Percentiles rank a stretch among this genome's conserved stretches.
These are phyloP conservation scores for Helogale parvula DNA, from an alignment of 2,113 vertebrate species.

Conservation along the genomic window DNA sequence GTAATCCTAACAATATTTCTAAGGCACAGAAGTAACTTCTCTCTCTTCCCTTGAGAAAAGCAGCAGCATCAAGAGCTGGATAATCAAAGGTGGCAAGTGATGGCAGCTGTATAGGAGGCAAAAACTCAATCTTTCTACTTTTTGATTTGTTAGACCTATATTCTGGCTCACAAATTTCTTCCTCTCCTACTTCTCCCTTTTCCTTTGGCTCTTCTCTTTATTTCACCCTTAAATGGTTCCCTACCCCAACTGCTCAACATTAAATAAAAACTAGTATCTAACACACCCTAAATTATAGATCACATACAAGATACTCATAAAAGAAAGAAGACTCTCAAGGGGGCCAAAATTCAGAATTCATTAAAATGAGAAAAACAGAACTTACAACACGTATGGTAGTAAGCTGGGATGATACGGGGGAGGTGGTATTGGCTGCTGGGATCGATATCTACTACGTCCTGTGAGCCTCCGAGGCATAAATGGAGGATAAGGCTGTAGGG, in stretches of 20 bases:
- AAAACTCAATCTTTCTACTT: not conserved
- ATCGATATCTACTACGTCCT: conserved; percentile 94
- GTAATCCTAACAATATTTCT: conserved; percentile 17
- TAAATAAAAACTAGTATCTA: not conserved
- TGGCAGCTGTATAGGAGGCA: not conserved
- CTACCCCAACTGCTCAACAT: not conserved
- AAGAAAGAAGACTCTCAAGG: not conserved
- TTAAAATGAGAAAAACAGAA: conserved; percentile 15
- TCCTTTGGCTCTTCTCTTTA: not conserved
- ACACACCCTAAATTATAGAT: not conserved
- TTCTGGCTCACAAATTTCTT: conserved; percentile 5
- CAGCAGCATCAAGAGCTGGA: not conserved
- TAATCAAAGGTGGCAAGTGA: not conserved
- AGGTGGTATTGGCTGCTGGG: conserved; percentile 94
- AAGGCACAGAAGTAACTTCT: conserved; percentile 4
- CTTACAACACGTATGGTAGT: conserved; percentile 97
- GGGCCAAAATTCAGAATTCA: conserved; percentile 32
- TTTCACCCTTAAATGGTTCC: not conserved
- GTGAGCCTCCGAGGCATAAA: conserved; percentile 97
- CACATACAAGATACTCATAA: not conserved
- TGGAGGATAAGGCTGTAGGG: conserved; percentile 93
- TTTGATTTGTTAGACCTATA: not conserved
- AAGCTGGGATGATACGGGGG: conserved; percentile 97
- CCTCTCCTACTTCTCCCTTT: not conserved
- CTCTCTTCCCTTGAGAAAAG: not conserved